Percentiles rank a stretch among this genome's conserved stretches.
Conservation (phyloP, 2,113 vertebrate genomes). For the Trichomycterus rosablanca region DNA sequence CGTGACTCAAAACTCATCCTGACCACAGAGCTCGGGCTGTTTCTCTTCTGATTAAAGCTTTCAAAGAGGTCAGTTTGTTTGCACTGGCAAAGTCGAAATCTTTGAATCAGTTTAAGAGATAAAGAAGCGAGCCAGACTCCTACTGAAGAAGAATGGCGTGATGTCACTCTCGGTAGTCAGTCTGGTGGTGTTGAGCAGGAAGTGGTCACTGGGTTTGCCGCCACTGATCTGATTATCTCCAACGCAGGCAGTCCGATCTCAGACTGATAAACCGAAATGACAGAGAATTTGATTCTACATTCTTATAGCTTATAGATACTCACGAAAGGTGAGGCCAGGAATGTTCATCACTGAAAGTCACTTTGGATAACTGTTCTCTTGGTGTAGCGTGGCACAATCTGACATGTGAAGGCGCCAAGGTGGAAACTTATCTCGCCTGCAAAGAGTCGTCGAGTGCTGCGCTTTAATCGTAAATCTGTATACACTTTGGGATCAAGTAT, state of each 20-base stretch:
- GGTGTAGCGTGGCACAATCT: neutral
- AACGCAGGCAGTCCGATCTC: conserved; percentile 18
- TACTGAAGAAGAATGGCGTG: conserved; percentile 2
- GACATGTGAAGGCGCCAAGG: conserved; percentile 23
- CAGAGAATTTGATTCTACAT: conserved; percentile 33
- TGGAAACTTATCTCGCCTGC: conserved; percentile 23
- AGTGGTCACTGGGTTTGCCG: conserved; percentile 6
- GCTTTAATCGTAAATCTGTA: conserved; percentile 42
- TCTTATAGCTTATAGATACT: conserved; percentile 40
- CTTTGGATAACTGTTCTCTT: no score
- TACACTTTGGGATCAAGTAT: neutral
- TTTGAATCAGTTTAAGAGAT: conserved; percentile 1
- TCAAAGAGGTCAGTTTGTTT: conserved; percentile 16
- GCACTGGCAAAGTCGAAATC: neutral
- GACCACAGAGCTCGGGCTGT: conserved; percentile 24
- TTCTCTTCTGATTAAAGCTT: conserved; percentile 17
- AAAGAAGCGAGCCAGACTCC: conserved; percentile 2
- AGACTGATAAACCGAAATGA: conserved; percentile 34
- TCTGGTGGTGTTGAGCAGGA: conserved; percentile 6
- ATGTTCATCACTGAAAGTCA: conserved; percentile 23
- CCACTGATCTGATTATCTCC: conserved; percentile 14
- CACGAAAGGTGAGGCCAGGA: conserved; percentile 30
- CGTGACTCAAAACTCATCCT: conserved; percentile 21
- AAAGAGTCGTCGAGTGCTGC: neutral
- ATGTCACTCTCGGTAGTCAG: neutral